Percentiles rank a stretch among this genome's conserved stretches.
These are phyloP conservation scores for Papilio helenus DNA, from an alignment of 1,140 invertebrate genomes.

Conservation along the genomic window DNA sequence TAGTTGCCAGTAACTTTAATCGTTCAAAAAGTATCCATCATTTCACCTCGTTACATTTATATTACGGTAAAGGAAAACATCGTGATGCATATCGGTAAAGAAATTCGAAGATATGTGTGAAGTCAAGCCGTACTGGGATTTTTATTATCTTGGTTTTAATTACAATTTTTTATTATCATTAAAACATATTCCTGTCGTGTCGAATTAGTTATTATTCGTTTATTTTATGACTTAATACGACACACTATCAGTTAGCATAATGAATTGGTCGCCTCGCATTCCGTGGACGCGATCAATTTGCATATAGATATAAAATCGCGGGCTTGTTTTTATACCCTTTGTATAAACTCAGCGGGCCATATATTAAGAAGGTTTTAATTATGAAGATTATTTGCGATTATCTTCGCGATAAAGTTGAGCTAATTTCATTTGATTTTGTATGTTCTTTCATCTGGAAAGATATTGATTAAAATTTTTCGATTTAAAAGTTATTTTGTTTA, in stretches of 20 bases:
- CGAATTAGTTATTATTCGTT: slow-evolving; percentile 34
- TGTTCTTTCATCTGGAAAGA: neutral
- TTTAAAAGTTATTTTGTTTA: neutral
- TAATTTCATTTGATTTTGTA: slow-evolving; percentile 19
- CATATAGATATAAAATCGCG: slow-evolving; percentile 32
- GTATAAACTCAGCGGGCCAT: slow-evolving; percentile 2
- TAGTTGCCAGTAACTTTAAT: too few relatives aligned
- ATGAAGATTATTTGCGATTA: slow-evolving; percentile 29
- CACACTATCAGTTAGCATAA: slow-evolving; percentile 35
- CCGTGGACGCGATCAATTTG: slow-evolving; percentile 15
- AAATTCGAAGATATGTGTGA: too few relatives aligned
- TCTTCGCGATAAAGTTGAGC: slow-evolving; percentile 17
- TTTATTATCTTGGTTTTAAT: neutral
- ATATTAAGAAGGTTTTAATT: slow-evolving; percentile 14
- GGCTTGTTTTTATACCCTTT: slow-evolving; percentile 17
- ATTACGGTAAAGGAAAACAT: neutral
- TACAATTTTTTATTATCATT: slow-evolving; percentile 29
- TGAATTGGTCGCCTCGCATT: slow-evolving; percentile 33
- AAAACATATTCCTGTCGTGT: slow-evolving; percentile 33
- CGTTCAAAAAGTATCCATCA: too few relatives aligned
- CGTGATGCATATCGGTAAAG: too few relatives aligned
- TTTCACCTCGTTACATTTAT: too few relatives aligned
- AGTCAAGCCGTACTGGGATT: too few relatives aligned
- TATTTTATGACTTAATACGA: slow-evolving; percentile 37
- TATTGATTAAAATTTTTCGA: neutral